Conservation (phyloP, 2,888 invertebrate species). For the Eueremaeus valkanovi region DNA sequence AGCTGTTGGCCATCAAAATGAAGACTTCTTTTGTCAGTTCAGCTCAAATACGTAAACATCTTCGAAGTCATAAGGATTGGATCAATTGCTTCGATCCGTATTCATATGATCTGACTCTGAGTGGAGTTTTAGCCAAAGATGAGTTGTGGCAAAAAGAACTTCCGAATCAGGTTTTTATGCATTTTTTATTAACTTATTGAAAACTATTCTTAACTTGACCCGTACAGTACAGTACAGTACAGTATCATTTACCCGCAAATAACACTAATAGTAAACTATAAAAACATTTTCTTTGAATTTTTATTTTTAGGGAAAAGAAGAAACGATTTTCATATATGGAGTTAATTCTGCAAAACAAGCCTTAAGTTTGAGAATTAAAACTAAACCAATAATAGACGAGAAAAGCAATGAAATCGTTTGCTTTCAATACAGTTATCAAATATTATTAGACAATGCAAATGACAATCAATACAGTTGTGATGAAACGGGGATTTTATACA, state of each 20-base stretch:
- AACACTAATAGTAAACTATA: no score
- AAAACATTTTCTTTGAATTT: not conserved
- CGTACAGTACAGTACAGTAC: no score
- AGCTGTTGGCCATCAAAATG: no score
- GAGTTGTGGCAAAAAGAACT: not conserved
- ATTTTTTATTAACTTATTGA: not conserved
- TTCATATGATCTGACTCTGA: not conserved
- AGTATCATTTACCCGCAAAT: no score
- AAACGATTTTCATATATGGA: constrained; percentile 27
- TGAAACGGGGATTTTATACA: not conserved
- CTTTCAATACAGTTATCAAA: constrained; percentile 11
- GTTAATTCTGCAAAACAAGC: not conserved
- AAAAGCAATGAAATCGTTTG: not conserved
- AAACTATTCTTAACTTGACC: no score
- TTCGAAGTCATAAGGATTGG: not conserved
- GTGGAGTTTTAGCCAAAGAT: not conserved
- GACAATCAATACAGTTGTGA: not conserved
- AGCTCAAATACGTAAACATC: constrained; percentile 13
- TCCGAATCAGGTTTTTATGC: not conserved
- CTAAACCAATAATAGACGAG: not conserved
- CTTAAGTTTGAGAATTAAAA: constrained; percentile 2
- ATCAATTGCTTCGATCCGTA: constrained; percentile 8
- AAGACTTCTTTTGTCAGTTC: not conserved
- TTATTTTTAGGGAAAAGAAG: not conserved
- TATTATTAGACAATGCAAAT: not conserved